Evolutionary conservation across 2,888 invertebrate genomes (phyloP), one percentile per base, ranked within the genome.

Genomic region (Drepana falcataria): DNA sequence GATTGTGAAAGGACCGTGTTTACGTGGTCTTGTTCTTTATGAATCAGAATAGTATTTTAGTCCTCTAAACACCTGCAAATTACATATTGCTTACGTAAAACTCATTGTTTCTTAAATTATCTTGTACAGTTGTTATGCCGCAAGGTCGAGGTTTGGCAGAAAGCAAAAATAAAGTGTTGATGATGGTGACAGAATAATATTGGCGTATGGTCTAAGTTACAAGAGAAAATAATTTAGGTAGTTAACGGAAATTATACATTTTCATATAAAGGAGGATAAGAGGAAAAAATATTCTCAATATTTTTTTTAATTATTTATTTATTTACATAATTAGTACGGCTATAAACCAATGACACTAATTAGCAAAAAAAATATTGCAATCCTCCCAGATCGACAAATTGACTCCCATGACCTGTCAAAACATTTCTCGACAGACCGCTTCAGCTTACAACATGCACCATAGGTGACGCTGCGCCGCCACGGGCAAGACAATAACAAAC

Each of bases 101-200:
- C 55, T 59, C 60, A 73, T 74, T 77, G 78, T 77, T 68, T 59
- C 58, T 55, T 67, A 65, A 66, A 64, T 66, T 64, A 69, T 55
- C 47, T 56, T 51, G 3, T 9, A 6, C 49, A 52, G 44, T 54
- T 55, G 52, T 63, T 58, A 60, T 59, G 69, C 66, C 65, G 53
- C 66, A 63, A 66, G 66, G 66, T 59, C 57, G 47, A 51, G 40
- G 47, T 57, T 60, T 60, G 56, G 57, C 62, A 53, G 53, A 57
- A 55, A 57, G 60, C 60, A 48, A 60, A 67, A 68, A 68, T 68
- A 68, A 62, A 63, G 47, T 48, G 51, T 63, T 54, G 61, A 63
- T 60, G 59, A 62, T 61, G 53, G 56, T 58, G 64, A 63, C 55
- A 58, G 68, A 68, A 65, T 61, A 52, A 57, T 62, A 58, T 59